phyloP scores from a whole-genome alignment of 2,888 invertebrate genomes.

The Metellina segmentata region DNA sequence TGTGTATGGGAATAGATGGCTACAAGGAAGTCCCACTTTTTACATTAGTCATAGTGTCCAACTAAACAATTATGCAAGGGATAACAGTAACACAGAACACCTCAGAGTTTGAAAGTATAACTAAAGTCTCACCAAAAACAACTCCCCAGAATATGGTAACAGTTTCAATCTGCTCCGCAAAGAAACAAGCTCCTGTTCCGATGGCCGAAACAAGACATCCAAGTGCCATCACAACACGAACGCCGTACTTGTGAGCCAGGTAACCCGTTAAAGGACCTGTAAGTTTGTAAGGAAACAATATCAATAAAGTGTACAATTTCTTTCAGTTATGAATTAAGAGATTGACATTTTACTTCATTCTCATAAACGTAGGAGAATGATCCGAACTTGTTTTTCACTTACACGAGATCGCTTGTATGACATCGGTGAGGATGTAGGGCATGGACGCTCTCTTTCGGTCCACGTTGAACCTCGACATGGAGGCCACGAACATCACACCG shows the following conservation, averaged over 20 bases:
- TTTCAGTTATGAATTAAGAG: no score
- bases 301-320: no score
- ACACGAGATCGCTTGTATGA: background rate
- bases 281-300: background rate
- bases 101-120: background rate
- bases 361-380: no score
- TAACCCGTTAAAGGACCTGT: slow-evolving; percentile 44
- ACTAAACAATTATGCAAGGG: no score
- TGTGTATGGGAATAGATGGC: no score
- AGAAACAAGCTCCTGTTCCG: slow-evolving; percentile 41
- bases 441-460: background rate
- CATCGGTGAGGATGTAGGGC: background rate
- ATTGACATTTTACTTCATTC: background rate
- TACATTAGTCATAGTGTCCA: no score
- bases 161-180: slow-evolving; percentile 26
- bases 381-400: no score
- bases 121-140: slow-evolving; percentile 27
- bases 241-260: slow-evolving; percentile 11
- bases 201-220: slow-evolving; percentile 29
- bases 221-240: background rate
- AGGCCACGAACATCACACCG: slow-evolving; percentile 16
- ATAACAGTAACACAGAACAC: no score
- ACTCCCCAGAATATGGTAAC: slow-evolving; percentile 40
- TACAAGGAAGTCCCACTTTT: background rate
- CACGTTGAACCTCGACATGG: background rate